Conservation (phyloP, 2,888 invertebrate genomes). For the Octonoba sinensis region DNA sequence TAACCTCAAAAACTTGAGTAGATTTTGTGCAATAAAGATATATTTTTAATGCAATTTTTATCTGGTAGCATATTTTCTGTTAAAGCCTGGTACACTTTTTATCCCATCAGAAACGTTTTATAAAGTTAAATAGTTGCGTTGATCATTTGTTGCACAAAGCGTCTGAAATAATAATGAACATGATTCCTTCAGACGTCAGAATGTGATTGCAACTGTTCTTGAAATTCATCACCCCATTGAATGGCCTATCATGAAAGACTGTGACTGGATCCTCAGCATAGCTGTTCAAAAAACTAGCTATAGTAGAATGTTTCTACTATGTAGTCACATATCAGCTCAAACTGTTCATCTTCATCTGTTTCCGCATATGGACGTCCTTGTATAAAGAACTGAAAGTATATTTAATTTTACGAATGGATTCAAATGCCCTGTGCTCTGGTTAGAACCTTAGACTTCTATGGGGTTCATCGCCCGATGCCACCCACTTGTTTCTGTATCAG, state of each 20-base stretch:
- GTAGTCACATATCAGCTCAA: conserved; percentile 63
- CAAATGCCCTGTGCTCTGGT: conserved; percentile 45
- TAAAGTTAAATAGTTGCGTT: not conserved
- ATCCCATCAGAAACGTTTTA: too few relatives aligned
- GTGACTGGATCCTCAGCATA: too few relatives aligned
- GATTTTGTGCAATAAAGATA: too few relatives aligned
- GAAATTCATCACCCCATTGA: too few relatives aligned
- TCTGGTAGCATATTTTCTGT: too few relatives aligned
- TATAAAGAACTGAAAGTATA: conserved; percentile 32
- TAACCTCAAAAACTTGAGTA: too few relatives aligned
- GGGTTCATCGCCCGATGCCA: conserved; percentile 47
- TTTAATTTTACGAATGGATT: conserved; percentile 38
- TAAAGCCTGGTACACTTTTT: too few relatives aligned
- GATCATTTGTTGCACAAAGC: not conserved
- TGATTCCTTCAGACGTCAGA: too few relatives aligned
- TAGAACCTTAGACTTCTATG: conserved; percentile 56
- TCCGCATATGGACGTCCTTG: conserved; percentile 28
- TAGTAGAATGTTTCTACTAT: conserved; percentile 51
- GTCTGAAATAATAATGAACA: too few relatives aligned
- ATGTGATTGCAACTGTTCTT: too few relatives aligned
- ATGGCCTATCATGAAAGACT: too few relatives aligned
- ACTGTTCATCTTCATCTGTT: conserved; percentile 28
- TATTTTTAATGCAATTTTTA: too few relatives aligned
- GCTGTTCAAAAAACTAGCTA: not conserved
- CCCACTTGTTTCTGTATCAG: conserved; percentile 59